phyloP scores from a whole-genome alignment of 2,113 vertebrate genomes.

The Copsychus sechellarum region DNA sequence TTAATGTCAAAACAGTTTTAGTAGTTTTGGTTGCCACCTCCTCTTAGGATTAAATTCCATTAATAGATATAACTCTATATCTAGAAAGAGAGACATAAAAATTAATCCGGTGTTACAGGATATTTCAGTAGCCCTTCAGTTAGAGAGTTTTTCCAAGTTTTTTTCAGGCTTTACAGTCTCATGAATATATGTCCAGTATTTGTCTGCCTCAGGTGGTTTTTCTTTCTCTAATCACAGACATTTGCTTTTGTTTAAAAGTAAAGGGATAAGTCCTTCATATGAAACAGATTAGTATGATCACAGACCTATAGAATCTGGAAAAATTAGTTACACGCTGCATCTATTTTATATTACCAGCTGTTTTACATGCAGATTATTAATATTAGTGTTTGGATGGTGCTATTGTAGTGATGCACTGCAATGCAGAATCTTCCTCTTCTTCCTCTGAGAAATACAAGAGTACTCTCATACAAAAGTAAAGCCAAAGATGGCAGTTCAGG shows the following conservation, averaged over 20 bases:
- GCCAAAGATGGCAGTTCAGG: not conserved
- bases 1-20: conserved; percentile 20
- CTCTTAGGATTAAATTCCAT: conserved; percentile 9
- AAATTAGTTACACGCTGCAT: not conserved
- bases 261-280: not conserved
- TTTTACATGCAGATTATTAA: not conserved
- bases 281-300: not conserved
- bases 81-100: not conserved
- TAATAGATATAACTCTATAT: not conserved
- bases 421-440: not conserved
- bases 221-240: not conserved
- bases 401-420: not conserved
- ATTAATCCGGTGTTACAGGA: not conserved
- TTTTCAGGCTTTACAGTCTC: not conserved
- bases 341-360: not conserved
- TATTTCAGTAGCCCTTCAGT: not conserved
- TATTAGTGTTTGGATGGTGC: not conserved
- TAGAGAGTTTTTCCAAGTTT: conserved; percentile 1
- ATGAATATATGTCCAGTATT: not conserved
- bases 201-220: not conserved
- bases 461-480: not conserved
- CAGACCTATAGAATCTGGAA: not conserved
- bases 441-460: not conserved
- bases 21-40: conserved; percentile 9
- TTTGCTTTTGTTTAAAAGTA: conserved; percentile 22